Percentiles rank a stretch among this genome's conserved stretches.
Evolutionary conservation across 2,797 vertebrate genomes (phyloP).

Genomic region (Rhabdophis nuchalis): DNA sequence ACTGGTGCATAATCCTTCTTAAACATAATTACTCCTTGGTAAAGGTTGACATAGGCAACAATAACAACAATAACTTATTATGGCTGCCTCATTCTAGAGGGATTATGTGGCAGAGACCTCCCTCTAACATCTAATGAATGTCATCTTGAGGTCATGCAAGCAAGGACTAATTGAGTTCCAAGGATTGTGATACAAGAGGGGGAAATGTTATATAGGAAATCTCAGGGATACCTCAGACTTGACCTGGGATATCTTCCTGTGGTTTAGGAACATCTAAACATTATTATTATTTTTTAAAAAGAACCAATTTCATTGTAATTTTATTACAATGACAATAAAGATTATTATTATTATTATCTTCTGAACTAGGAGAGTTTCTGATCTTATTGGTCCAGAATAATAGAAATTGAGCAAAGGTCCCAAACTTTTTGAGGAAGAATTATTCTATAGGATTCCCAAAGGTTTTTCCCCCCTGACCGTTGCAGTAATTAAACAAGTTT

Average conservation of each 20-base stretch:
- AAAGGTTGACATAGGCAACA: constrained; percentile 65
- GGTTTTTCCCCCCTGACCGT: not conserved
- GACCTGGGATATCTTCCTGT: constrained; percentile 25
- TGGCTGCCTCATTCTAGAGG: constrained; percentile 68
- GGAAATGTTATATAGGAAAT: constrained; percentile 49
- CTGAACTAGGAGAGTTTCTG: not conserved
- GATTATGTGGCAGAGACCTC: constrained; percentile 70
- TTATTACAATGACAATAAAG: too few relatives aligned
- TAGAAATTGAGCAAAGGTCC: not conserved
- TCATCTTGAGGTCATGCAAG: constrained; percentile 66
- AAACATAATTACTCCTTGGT: constrained; percentile 65
- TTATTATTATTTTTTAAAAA: too few relatives aligned
- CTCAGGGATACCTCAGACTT: not conserved
- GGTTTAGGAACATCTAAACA: not conserved
- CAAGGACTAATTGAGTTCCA: constrained; percentile 44
- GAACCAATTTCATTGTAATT: too few relatives aligned
- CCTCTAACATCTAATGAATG: constrained; percentile 69
- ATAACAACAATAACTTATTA: constrained; percentile 71
- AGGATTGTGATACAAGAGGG: constrained; percentile 55
- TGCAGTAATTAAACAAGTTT: not conserved
- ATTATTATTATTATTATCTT: too few relatives aligned
- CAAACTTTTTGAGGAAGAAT: not conserved
- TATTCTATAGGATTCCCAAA: not conserved
- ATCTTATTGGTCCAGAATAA: not conserved
- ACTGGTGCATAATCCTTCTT: constrained; percentile 57